Evolutionary conservation across 2,113 vertebrate species (phyloP).

Genomic region (Rhizomys pruinosus): DNA sequence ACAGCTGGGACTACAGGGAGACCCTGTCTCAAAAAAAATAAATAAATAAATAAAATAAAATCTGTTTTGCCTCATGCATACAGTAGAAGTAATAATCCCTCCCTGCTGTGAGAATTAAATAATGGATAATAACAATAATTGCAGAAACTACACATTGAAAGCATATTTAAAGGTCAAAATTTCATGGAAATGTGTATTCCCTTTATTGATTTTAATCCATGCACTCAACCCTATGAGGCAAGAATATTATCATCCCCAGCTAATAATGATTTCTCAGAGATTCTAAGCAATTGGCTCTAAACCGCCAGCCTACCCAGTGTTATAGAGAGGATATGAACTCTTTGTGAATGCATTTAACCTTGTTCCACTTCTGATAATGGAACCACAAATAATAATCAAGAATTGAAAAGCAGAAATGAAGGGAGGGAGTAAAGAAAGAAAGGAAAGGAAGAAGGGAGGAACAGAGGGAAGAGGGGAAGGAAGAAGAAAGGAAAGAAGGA

Average conservation of each 20-base stretch:
- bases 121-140: conserved; percentile 26
- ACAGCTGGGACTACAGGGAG: too few relatives aligned
- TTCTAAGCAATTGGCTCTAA: conserved; percentile 6
- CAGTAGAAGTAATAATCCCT: conserved; percentile 36
- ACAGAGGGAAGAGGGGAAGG: rapidly evolving
- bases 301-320: neutral
- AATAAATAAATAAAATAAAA: neutral
- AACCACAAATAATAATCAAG: neutral
- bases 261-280: conserved; percentile 30
- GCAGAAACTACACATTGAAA: neutral
- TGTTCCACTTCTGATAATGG: neutral
- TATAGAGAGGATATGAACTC: too few relatives aligned
- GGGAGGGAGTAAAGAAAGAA: neutral
- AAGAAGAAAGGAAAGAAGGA: neutral
- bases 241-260: neutral
- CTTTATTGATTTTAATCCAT: conserved; percentile 7
- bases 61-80: neutral
- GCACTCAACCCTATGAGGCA: neutral
- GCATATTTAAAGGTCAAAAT: conserved; percentile 35
- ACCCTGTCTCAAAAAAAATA: neutral
- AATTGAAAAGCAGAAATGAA: neutral
- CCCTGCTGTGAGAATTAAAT: neutral
- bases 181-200: neutral
- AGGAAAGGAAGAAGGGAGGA: too few relatives aligned
- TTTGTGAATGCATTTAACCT: neutral